Evolutionary conservation across 2,113 vertebrate species (phyloP).

Genomic region (Prionailurus bengalensis): DNA sequence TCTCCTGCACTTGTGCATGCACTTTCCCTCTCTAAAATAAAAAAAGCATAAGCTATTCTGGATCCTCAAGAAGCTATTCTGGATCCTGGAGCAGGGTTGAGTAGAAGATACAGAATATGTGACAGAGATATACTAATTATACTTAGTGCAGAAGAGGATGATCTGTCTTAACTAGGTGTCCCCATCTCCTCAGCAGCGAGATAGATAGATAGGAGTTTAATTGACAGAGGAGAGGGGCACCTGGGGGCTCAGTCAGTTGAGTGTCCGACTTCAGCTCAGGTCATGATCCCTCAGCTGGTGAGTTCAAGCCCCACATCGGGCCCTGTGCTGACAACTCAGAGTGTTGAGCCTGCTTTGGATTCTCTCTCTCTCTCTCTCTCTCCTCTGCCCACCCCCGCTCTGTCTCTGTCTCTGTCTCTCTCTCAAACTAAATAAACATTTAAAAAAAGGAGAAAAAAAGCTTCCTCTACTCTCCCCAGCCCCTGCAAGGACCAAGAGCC

Average conservation of each 20-base stretch:
- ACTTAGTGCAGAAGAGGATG: not conserved
- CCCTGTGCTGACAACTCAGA: too few relatives aligned
- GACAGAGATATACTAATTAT: not conserved
- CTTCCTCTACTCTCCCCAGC: not conserved
- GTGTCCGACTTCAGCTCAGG: too few relatives aligned
- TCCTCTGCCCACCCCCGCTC: too few relatives aligned
- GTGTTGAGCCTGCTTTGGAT: too few relatives aligned
- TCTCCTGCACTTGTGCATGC: too few relatives aligned
- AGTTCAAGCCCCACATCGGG: too few relatives aligned
- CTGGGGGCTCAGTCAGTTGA: too few relatives aligned
- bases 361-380: too few relatives aligned
- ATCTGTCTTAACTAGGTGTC: not conserved
- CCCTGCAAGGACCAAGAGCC: not conserved
- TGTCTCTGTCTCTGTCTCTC: too few relatives aligned
- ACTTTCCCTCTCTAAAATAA: too few relatives aligned
- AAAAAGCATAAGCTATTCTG: not conserved
- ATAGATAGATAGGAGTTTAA: not conserved
- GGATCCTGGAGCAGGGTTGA: not conserved
- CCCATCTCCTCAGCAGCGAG: not conserved
- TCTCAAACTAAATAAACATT: too few relatives aligned
- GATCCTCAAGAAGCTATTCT: not conserved
- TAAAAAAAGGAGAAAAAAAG: not conserved
- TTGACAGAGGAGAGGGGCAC: not conserved
- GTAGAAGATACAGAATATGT: not conserved
- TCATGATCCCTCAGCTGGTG: too few relatives aligned